phyloP scores from a whole-genome alignment of 2,888 invertebrate genomes.

The Orchestes rusci region DNA sequence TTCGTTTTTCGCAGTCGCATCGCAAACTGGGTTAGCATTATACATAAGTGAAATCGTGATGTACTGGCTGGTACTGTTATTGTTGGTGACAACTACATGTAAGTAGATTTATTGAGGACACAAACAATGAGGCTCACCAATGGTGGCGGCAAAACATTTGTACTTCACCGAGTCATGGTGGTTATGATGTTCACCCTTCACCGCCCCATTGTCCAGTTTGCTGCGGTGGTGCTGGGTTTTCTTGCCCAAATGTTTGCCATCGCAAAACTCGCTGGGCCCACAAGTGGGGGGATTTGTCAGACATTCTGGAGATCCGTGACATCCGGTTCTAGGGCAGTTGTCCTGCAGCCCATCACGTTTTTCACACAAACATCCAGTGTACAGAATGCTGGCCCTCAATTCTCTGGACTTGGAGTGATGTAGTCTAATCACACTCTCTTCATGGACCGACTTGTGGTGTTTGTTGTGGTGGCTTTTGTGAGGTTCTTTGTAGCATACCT shows the following conservation, averaged over 20 bases:
- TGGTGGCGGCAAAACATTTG: conserved; percentile 30
- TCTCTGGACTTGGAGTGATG: conserved; percentile 48
- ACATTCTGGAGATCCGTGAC: conserved; percentile 47
- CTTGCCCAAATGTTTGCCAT: conserved; percentile 24
- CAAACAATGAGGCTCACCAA: conserved; percentile 29
- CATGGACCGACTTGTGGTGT: neutral
- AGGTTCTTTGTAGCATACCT: conserved; percentile 22
- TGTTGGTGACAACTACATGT: too few relatives aligned
- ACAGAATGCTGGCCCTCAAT: conserved; percentile 47
- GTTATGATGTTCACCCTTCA: neutral
- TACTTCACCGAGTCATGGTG: conserved; percentile 17
- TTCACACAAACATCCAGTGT: conserved; percentile 52
- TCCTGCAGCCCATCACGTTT: conserved; percentile 54
- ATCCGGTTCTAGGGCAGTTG: conserved; percentile 47
- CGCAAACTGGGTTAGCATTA: too few relatives aligned
- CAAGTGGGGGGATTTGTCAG: conserved; percentile 46
- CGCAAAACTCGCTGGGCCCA: conserved; percentile 40
- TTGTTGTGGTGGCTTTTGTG: conserved; percentile 7
- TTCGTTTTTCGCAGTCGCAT: too few relatives aligned
- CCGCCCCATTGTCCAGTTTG: neutral
- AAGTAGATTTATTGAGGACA: too few relatives aligned
- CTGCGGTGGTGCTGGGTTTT: conserved; percentile 10
- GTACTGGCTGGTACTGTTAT: too few relatives aligned
- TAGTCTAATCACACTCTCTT: conserved; percentile 19
- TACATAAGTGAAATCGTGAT: too few relatives aligned